phyloP scores from a whole-genome alignment of 2,888 invertebrate genomes.

The Thymelicus acteon region DNA sequence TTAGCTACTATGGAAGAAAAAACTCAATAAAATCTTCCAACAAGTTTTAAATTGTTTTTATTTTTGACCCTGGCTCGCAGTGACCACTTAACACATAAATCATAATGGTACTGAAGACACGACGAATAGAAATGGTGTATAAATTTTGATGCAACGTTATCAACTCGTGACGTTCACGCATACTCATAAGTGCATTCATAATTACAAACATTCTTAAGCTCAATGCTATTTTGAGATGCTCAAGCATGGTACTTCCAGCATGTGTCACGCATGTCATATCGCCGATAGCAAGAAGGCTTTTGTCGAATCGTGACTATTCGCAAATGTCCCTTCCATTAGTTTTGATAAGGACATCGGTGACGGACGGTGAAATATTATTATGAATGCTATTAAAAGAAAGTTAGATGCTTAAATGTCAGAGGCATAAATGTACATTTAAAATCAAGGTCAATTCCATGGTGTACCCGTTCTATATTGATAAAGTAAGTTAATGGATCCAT shows the following conservation, averaged over 20 bases:
- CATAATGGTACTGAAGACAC: constrained; percentile 5
- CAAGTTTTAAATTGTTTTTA: not conserved
- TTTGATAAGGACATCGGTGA: constrained; percentile 39
- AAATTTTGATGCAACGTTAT: constrained; percentile 21
- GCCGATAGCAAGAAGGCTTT: constrained; percentile 43
- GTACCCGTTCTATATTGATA: not conserved
- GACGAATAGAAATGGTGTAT: constrained; percentile 18
- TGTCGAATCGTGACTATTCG: constrained; percentile 49
- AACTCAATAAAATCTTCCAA: not conserved
- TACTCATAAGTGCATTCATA: constrained; percentile 35
- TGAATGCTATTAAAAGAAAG: constrained; percentile 31
- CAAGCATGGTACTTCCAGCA: constrained; percentile 1
- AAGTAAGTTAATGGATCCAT: too few relatives aligned
- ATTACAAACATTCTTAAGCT: constrained; percentile 32
- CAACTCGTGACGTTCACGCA: constrained; percentile 18
- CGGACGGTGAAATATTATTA: constrained; percentile 28
- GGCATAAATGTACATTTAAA: constrained; percentile 9
- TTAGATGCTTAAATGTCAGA: constrained; percentile 34
- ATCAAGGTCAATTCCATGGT: not conserved
- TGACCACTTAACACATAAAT: constrained; percentile 6
- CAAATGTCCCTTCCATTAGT: constrained; percentile 47
- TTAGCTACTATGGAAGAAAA: too few relatives aligned
- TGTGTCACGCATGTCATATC: constrained; percentile 38
- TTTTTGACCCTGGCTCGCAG: not conserved
- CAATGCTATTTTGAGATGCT: constrained; percentile 13